Percentiles rank a stretch among this genome's conserved stretches.
These are phyloP conservation scores for Parazoanthus atlanticus DNA, from an alignment of 92 coral and sea anemone species.

Conservation along the genomic window DNA sequence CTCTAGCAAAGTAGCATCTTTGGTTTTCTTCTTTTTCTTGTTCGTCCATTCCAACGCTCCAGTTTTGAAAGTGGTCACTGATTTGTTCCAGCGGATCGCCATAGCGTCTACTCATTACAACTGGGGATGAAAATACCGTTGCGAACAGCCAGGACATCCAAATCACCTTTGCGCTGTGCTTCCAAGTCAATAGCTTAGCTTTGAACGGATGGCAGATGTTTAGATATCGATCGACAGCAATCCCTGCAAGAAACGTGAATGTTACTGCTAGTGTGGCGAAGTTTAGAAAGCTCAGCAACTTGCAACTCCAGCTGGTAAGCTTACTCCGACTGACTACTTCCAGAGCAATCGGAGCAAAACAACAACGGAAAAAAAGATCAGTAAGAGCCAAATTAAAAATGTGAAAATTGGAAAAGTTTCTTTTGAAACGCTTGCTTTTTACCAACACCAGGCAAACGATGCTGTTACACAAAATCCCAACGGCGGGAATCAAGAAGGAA, in stretches of 20 bases:
- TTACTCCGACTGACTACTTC: background rate
- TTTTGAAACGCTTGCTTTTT: slow-evolving; percentile 22
- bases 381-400: slow-evolving; percentile 24
- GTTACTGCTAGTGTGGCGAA: slow-evolving; percentile 22
- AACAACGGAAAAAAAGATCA: slow-evolving; percentile 30
- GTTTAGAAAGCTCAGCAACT: slow-evolving; percentile 16
- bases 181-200: slow-evolving; percentile 58
- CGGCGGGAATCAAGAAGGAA: slow-evolving; percentile 9
- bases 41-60: background rate
- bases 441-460: slow-evolving; percentile 20
- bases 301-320: slow-evolving; percentile 25
- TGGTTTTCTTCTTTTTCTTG: slow-evolving; percentile 19
- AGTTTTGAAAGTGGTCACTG: background rate
- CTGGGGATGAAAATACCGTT: slow-evolving; percentile 42
- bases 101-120: slow-evolving; percentile 35
- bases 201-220: slow-evolving; percentile 43
- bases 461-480: slow-evolving; percentile 22
- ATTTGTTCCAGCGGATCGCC: slow-evolving; percentile 30
- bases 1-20: slow-evolving; percentile 6
- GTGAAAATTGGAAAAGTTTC: slow-evolving; percentile 37
- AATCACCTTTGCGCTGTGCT: slow-evolving; percentile 49
- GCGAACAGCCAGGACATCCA: slow-evolving; percentile 52
- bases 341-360: slow-evolving; percentile 12
- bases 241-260: slow-evolving; percentile 29
- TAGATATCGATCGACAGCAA: slow-evolving; percentile 28